phyloP scores from a whole-genome alignment of 2,888 invertebrate species.

The Morinoia aosen region DNA sequence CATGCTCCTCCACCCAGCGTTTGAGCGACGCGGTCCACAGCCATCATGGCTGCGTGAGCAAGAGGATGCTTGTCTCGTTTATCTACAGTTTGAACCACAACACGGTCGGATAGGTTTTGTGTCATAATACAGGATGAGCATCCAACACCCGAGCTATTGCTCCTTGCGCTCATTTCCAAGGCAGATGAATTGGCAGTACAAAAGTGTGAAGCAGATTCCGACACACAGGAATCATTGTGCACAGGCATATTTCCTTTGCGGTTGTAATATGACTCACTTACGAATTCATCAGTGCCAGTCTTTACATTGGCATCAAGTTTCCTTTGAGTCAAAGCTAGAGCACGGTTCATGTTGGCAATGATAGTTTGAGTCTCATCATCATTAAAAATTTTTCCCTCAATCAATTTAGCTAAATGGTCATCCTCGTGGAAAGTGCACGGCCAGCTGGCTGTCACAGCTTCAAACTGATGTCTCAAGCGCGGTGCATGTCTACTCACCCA shows the following conservation, averaged over 20 bases:
- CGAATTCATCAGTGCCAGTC: not conserved
- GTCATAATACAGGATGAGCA: conserved; percentile 75
- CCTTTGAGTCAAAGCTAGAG: not conserved
- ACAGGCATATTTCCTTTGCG: not conserved
- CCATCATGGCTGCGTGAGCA: conserved; percentile 88
- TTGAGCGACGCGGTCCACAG: conserved; percentile 86
- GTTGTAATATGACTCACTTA: not conserved
- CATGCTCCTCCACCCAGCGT: conserved; percentile 85
- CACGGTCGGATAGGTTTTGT: conserved; percentile 80
- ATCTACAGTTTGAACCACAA: conserved; percentile 80
- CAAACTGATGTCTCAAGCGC: conserved; percentile 79
- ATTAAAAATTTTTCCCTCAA: conserved; percentile 70
- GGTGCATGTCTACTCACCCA: conserved; percentile 77
- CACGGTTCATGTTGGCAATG: not conserved
- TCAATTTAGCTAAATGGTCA: conserved; percentile 79
- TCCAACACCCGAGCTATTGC: not conserved
- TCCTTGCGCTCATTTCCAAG: not conserved
- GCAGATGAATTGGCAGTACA: not conserved
- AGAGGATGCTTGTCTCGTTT: conserved; percentile 77
- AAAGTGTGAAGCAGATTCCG: not conserved
- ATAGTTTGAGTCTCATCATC: conserved; percentile 53
- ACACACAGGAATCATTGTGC: not conserved
- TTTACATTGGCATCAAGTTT: not conserved
- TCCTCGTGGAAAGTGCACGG: conserved; percentile 89
- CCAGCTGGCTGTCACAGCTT: conserved; percentile 79